A percentile compares a stretch with the other conserved stretches of the same genome.
These are phyloP conservation scores for Psilanteris sp. DNA, from an alignment of 1,140 invertebrate genomes.

Conservation along the genomic window DNA sequence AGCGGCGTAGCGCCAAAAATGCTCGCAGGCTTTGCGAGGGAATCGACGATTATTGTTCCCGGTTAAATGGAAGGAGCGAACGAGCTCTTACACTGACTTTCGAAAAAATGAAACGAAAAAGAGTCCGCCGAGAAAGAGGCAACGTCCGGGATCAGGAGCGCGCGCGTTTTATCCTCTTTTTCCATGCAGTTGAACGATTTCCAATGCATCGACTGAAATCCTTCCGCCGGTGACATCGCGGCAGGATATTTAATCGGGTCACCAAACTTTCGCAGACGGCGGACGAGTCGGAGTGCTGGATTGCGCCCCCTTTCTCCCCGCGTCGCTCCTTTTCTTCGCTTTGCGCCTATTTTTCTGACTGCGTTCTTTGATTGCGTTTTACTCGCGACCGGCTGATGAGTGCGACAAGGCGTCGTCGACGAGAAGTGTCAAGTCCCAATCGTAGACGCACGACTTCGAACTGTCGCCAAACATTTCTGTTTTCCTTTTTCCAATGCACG, in stretches of 20 bases:
- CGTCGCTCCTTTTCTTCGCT: conserved; percentile 10
- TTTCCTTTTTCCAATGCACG: conserved; percentile 36
- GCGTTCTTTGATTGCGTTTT: no score
- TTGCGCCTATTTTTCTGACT: conserved; percentile 3
- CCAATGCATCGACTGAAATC: conserved; percentile 48
- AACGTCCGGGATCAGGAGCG: conserved; percentile 9
- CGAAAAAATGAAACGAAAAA: conserved; percentile 22
- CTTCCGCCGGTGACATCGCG: conserved; percentile 44
- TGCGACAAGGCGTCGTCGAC: no score
- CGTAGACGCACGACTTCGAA: not conserved
- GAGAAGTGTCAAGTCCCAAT: conserved; percentile 15
- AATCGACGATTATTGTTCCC: conserved; percentile 39
- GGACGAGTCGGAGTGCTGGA: conserved; percentile 6
- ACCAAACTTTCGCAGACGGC: conserved; percentile 49
- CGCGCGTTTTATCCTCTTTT: conserved; percentile 29
- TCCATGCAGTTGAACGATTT: conserved; percentile 42
- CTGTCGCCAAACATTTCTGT: conserved; percentile 6
- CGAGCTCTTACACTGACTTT: conserved; percentile 7
- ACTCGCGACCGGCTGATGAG: no score
- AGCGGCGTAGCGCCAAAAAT: conserved; percentile 34
- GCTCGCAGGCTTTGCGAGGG: conserved; percentile 12
- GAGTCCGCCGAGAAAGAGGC: not conserved
- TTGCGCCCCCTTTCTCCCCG: no score
- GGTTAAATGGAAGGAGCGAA: conserved; percentile 12
- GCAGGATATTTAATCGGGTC: conserved; percentile 56